Percentiles rank a stretch among this genome's conserved stretches.
phyloP scores from a whole-genome alignment of 2,797 vertebrate genomes.

The Myotis daubentonii region DNA sequence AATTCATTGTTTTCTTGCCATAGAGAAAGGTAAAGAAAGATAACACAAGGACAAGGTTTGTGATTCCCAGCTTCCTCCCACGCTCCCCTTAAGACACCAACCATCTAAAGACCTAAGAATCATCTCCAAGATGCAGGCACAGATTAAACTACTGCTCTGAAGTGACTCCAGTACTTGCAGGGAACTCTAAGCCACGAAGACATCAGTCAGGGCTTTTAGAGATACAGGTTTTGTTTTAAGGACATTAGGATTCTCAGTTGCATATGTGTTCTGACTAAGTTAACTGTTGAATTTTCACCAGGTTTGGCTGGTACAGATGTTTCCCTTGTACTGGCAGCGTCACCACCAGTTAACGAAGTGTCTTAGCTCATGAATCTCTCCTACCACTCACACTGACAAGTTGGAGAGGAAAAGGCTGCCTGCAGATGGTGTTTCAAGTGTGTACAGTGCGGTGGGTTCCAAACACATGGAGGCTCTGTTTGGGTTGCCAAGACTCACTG shows the following conservation, averaged over 20 bases:
- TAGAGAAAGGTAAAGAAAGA: not conserved
- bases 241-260: not conserved
- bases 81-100: not conserved
- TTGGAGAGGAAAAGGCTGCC: constrained; percentile 39
- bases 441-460: not conserved
- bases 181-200: not conserved
- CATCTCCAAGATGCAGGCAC: not conserved
- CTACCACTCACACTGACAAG: not conserved
- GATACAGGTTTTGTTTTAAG: not conserved
- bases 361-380: constrained; percentile 49
- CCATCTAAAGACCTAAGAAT: not conserved
- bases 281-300: constrained; percentile 38
- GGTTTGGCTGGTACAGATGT: constrained; percentile 57
- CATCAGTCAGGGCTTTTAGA: not conserved
- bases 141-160: not conserved
- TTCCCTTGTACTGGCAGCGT: not conserved
- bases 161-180: not conserved
- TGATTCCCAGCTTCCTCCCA: not conserved
- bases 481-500: constrained; percentile 31
- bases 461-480: constrained; percentile 45
- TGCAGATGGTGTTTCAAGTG: constrained; percentile 63
- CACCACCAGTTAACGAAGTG: not conserved
- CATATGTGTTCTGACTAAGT: not conserved
- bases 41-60: not conserved
- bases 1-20: not conserved